Evolutionary conservation across 1,140 invertebrate species (phyloP), one percentile per base, ranked within the genome.

Genomic region (Euwallacea similis): DNA sequence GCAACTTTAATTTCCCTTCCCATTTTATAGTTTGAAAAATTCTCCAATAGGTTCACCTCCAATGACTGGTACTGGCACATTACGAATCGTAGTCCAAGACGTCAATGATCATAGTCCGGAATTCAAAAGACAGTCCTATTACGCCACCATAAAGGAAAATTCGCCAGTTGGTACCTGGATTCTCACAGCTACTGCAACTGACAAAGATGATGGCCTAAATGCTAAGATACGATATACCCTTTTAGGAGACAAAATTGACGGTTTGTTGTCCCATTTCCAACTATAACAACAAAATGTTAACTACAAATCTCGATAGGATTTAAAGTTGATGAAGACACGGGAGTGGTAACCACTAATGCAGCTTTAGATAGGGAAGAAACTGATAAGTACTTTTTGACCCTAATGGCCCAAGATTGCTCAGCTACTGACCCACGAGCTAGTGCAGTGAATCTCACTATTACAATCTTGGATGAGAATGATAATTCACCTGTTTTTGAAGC

Each of bases 41-140:
- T 33, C 21, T 33, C 21, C 1, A 33, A 13, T 83, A 94, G 93
- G 94, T 66, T 94, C 92, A 13, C 94, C 94, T 15, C 91, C 93
- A 2, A 83, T 96, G 16, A 97, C 93, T 11, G 94, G 93, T 61
- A 92, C 93, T 0, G 94, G 94, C 44, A 91, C 90, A 44, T 89
- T 99, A 2, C 88, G 87, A 75, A 89, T 99, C 46, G 84, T 95
- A 56, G 94, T 99, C 6, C 89, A 95, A 81, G 96, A 98, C 80
- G 89, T 95, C 42, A 98, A 98, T 81, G 96, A 98, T 81, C 94
- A 97, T 81, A 90, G 88, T 76, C 96, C 96, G 0, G 88, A 91
- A 75, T 94, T 94, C 77, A 89, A 89, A 75, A 85, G 91, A 67
- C 88, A 91, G 76, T 89, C 89, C 33, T 96, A 95, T 80, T 86